A percentile compares a stretch with the other conserved stretches of the same genome.
Conservation (phyloP, 2,113 vertebrate species). For the Toxotes chatareus region DNA sequence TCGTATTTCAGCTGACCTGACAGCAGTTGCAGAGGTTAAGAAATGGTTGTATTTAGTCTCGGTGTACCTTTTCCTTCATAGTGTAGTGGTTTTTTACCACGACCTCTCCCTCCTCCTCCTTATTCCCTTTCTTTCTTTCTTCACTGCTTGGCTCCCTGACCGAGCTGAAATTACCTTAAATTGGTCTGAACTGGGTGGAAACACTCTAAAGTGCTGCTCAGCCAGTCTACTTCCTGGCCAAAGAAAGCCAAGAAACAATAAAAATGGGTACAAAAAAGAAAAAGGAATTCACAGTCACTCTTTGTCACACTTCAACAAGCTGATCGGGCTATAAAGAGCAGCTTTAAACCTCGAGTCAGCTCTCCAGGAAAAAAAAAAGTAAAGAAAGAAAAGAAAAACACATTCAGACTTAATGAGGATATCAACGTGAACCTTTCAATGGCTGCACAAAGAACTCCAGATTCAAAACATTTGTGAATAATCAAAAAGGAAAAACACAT, state of each 20-base stretch:
- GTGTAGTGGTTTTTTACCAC: slow-evolving; percentile 19
- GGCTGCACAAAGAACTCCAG: slow-evolving; percentile 34
- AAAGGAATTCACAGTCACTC: slow-evolving; percentile 65
- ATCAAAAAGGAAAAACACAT: slow-evolving; percentile 43
- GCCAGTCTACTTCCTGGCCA: slow-evolving; percentile 40
- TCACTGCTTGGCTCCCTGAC: slow-evolving; percentile 48
- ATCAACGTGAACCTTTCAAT: slow-evolving; percentile 54
- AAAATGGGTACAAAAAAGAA: slow-evolving; percentile 17
- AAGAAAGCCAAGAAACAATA: slow-evolving; percentile 54
- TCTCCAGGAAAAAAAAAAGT: slow-evolving; percentile 9
- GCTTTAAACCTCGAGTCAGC: slow-evolving; percentile 53
- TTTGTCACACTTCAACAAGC: slow-evolving; percentile 70
- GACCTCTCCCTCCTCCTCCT: slow-evolving; percentile 1
- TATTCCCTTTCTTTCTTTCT: slow-evolving; percentile 12
- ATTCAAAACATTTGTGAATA: slow-evolving; percentile 45
- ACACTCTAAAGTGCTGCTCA: slow-evolving; percentile 66
- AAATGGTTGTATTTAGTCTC: slow-evolving; percentile 58
- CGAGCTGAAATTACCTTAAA: slow-evolving; percentile 67
- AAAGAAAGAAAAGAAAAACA: slow-evolving; percentile 35
- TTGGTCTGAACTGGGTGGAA: slow-evolving; percentile 68
- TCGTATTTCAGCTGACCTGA: slow-evolving; percentile 74
- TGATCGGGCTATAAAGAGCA: slow-evolving; percentile 55
- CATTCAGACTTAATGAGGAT: slow-evolving; percentile 56
- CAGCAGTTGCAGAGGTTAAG: slow-evolving; percentile 56
- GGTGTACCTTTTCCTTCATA: slow-evolving; percentile 63